Base-by-base conservation (phyloP, 2,113 vertebrate genomes). In the Lonchura striata region DNA sequence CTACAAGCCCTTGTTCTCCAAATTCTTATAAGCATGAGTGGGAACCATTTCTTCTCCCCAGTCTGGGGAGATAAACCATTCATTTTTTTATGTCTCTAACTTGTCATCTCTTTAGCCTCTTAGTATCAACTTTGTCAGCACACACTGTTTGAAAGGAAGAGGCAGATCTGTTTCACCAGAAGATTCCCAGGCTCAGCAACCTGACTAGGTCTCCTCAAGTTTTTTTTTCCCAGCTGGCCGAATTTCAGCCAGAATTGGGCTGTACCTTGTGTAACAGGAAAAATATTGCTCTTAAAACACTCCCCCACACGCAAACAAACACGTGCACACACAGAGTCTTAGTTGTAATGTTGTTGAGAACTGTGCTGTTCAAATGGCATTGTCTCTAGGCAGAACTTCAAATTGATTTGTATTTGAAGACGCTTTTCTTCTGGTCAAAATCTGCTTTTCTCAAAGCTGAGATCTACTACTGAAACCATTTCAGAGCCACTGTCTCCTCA, bases 181-280 rank as follows among this genome's bases (percentile, higher is more conserved):
- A 65, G n/a, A 57, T 74, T 82, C 71, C 50, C 64, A 74, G 23
- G 20, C 68, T 77, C 46, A 57, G 54, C 0, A 1, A 52, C 41
- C 50, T 57, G 71, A 60, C 46, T 22, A 46, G 10, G 50, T 64
- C 66, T 88, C n/a, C 2, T n/a, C 41, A 21, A 16, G 19, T 17
- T 44, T 86, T 90, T 91, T 86, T 91, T 86, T 25, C 68, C 64
- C 72, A 86, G 54, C 59, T 92, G 93, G 76, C 86, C 65, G 18
- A 28, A 46, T 81, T 86, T 94, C 93, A 86, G 56, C 56, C 56
- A 92, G 89, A 81, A 46, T 46, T 69, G 68, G 71, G 71, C 63
- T 92, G 66, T 60, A 80, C 57, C 59, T 95, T 91, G 76, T 91
- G 65, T 83, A 95, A 86, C 80, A 86, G 86, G 86, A 94, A 95